Evolutionary conservation across 2,888 invertebrate species (phyloP).

Genomic region (Capitulum mitella): DNA sequence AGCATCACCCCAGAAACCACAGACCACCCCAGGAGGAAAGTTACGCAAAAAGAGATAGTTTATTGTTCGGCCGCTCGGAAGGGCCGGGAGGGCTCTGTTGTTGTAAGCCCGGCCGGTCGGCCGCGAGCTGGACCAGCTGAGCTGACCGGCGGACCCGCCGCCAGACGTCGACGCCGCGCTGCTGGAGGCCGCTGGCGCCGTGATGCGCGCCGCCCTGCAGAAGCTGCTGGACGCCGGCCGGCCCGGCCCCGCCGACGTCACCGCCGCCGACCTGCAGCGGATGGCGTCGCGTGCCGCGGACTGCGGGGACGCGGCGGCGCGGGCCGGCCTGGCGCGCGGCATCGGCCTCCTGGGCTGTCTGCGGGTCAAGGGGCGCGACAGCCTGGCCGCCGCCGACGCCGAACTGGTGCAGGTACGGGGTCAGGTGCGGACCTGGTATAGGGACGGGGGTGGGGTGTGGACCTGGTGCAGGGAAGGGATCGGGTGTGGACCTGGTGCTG

Average conservation of each 20-base stretch:
- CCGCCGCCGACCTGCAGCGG: conserved; percentile 30
- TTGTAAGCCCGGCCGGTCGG: too few relatives aligned
- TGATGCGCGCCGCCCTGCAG: conserved; percentile 65
- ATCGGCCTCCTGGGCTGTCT: conserved; percentile 39
- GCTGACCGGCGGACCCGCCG: too few relatives aligned
- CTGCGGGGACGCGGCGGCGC: conserved; percentile 45
- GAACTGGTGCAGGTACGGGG: neutral
- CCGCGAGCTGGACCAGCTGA: too few relatives aligned
- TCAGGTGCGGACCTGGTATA: too few relatives aligned
- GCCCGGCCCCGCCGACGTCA: conserved; percentile 23
- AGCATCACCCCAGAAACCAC: too few relatives aligned
- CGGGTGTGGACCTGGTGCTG: too few relatives aligned
- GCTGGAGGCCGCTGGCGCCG: conserved; percentile 62
- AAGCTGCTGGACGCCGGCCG: conserved; percentile 52
- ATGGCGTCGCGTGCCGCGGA: conserved; percentile 52
- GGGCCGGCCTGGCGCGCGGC: conserved; percentile 39
- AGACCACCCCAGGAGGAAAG: too few relatives aligned
- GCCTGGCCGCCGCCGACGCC: neutral
- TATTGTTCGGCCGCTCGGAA: too few relatives aligned
- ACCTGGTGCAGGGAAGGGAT: too few relatives aligned
- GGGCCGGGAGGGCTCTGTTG: too few relatives aligned
- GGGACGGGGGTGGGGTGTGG: too few relatives aligned
- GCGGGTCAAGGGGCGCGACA: conserved; percentile 30
- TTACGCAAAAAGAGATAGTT: too few relatives aligned
- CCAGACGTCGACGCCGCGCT: conserved; percentile 42